Base-by-base conservation (phyloP, 2,888 invertebrate genomes). In the Perizoma flavofasciatum region DNA sequence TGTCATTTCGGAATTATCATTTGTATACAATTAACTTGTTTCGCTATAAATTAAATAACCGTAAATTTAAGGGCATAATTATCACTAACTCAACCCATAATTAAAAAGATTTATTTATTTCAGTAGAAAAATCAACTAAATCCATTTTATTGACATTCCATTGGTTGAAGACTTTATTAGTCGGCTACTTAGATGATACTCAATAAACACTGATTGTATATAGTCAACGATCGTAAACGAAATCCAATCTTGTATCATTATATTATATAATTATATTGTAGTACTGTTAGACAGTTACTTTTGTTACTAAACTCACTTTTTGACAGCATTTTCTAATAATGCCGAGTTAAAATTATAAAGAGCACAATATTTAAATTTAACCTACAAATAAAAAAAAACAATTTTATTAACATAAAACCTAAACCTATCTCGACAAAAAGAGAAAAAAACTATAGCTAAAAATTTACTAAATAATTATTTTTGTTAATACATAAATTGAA, bases 201-300 rank as follows among this genome's bases (percentile, higher is more conserved):
- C 65, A 60, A 70, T 72, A 69, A 72, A 73, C 67, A 73, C 65
- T 65, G 68, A 72, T 75, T 75, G 69, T 74, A 66, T 75, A 74
- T 67, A 70, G 72, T 68, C 69, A 73, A 75, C 70, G 66, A 67
- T 73, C 68, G 71, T 79, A 75, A 82, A 83, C 37, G 58, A 59
- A 66, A 61, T 59, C 59, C 58, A 53, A 64, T 55, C 57, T 53
- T 57, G 61, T 66, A 62, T 52, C 64, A 61, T 58, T 60, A 56
- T 51, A 37, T 22, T 22, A 22, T 22, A 22, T 22, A 2, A 22
- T 22, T 22, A 22, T 22, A 22, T 22, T 22, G 3, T 22, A 22
- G 1, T 32, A 48, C 55, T 53, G 43, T 58, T 43, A 22, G n/a
- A 32, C n/a, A 49, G 37, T 45, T 63, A 69, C 69, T 59, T 65